Evolutionary conservation across 2,113 vertebrate species (phyloP).

Genomic region (Excalfactoria chinensis): DNA sequence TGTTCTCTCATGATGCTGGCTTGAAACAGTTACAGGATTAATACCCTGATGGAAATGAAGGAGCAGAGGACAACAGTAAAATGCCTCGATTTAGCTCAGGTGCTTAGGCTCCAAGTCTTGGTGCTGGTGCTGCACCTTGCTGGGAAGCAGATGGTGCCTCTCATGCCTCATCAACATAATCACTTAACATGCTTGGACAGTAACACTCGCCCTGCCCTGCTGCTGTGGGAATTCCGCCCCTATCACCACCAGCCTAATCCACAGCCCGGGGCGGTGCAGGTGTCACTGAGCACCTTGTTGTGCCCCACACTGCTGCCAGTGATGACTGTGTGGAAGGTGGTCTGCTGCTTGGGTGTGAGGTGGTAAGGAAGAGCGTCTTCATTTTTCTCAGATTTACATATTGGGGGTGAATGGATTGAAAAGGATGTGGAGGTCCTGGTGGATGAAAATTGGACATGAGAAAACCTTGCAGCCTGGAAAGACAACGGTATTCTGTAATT

Average conservation of each 20-base stretch:
- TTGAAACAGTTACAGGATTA: neutral
- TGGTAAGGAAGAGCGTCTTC: rapidly evolving
- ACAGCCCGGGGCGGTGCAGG: rapidly evolving
- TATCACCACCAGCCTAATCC: neutral
- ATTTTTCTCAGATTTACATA: neutral
- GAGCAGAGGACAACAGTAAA: neutral
- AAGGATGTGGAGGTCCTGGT: neutral
- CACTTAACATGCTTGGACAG: neutral
- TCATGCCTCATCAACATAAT: neutral
- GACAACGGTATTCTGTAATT: neutral
- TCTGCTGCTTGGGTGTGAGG: neutral
- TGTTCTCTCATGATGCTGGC: neutral
- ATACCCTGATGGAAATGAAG: neutral
- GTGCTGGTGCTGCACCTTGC: rapidly evolving
- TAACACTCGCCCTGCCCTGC: neutral
- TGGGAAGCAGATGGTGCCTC: neutral
- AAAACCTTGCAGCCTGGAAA: neutral
- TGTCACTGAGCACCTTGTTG: neutral
- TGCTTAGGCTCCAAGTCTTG: neutral
- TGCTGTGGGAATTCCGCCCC: rapidly evolving
- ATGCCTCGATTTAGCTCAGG: neutral
- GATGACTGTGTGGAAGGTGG: neutral
- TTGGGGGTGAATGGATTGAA: neutral
- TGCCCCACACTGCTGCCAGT: rapidly evolving
- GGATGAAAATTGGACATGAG: neutral